Evolutionary conservation across 2,888 invertebrate genomes (phyloP), one percentile per base, ranked within the genome.

Genomic region (Campopleginae sp.): DNA sequence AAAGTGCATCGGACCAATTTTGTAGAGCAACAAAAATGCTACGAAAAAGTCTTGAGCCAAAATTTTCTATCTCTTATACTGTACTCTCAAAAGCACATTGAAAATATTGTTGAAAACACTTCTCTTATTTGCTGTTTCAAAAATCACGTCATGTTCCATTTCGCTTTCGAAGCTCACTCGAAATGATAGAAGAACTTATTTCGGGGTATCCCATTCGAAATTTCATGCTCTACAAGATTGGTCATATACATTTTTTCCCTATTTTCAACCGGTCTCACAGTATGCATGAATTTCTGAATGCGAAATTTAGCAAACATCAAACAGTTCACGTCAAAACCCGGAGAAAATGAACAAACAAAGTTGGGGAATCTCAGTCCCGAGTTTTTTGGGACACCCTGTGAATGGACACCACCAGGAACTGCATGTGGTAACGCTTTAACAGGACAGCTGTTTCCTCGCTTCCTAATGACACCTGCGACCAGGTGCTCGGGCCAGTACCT

Each of bases 391-490:
- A 58, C 58, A 58, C 58, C 58, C 68, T 7, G 17, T 44, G 51
- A n/a, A 63, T 46, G 27, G 7, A 42, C n/a, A 51, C 46, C 31
- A 48, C 19, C 31, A 17, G 31, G 70, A 27, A 51, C 51, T 71
- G 33, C 51, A 33, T 38, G 46, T 33, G 61, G 31, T 63, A 61
- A 61, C 44, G 74, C 61, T 61, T 75, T 33, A 46, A 75, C 74
- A 80, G 82, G 90, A 90, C 92, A 92, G 92, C 90, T 92, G 92
- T 88, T 90, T 86, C 86, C 87, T 81, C 86, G 87, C 86, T 85
- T 80, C 84, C 86, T 86, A 87, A 80, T 87, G 88, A 88, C 92
- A 92, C 92, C 92, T 92, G 92, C 89, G 88, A 90, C 91, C 92
- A 90, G 92, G 90, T 91, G 90, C 86, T 87, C 61, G 31, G 76